Percentiles rank a stretch among this genome's conserved stretches.
phyloP scores from a whole-genome alignment of 2,888 invertebrate genomes.

The Ophonus ardosiacus region DNA sequence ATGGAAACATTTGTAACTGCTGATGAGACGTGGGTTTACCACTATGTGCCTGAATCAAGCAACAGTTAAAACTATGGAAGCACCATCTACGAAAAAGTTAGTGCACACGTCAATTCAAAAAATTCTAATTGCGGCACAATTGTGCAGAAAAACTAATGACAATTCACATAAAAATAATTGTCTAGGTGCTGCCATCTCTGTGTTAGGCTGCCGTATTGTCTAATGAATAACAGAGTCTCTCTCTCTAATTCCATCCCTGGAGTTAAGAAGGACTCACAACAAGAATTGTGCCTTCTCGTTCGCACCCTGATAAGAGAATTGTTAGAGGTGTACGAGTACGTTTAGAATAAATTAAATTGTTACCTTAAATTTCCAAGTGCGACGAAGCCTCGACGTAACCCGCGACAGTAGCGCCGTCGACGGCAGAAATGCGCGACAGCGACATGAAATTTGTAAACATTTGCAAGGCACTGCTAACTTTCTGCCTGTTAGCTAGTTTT shows the following conservation, averaged over 20 bases:
- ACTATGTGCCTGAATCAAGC: no score
- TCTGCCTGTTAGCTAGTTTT: constrained; percentile 20
- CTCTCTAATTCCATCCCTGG: not conserved
- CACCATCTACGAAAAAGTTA: no score
- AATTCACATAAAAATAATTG: no score
- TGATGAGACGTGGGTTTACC: no score
- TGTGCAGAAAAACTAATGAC: no score
- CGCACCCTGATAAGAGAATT: constrained; percentile 67
- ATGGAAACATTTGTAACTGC: no score
- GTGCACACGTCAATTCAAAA: no score
- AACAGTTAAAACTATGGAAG: no score
- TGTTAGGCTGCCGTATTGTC: not conserved
- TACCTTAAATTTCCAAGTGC: constrained; percentile 59
- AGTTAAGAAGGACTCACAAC: not conserved
- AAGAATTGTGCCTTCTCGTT: constrained; percentile 65
- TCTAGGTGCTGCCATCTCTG: no score
- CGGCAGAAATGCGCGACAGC: not conserved
- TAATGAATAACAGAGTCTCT: not conserved
- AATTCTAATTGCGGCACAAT: no score
- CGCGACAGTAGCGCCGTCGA: not conserved
- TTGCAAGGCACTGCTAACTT: constrained; percentile 14
- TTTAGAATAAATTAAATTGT: constrained; percentile 65
- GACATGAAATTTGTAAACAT: constrained; percentile 33
- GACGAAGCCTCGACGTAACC: not conserved
- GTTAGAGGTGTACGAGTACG: constrained; percentile 62